These are phyloP conservation scores for Vombatus ursinus DNA, from an alignment of 2,113 vertebrate species.

Conservation along the genomic window DNA sequence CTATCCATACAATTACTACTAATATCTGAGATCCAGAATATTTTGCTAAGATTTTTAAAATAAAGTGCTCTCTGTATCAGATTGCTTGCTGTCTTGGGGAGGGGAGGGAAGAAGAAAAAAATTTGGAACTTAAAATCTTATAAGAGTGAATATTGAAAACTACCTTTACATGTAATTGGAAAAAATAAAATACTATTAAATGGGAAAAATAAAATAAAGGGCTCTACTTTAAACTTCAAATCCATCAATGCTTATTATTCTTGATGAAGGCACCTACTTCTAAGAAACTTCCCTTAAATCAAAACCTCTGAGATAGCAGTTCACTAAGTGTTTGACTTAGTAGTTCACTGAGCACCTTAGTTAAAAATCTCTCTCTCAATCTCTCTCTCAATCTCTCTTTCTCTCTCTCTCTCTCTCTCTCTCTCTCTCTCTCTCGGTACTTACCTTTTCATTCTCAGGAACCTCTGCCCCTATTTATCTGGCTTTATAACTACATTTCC, in stretches of 20 bases:
- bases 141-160: too few species aligned
- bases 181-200: too few species aligned
- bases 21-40: background rate
- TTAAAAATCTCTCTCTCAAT: slow-evolving; percentile 25
- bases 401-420: too few species aligned
- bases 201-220: background rate
- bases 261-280: background rate
- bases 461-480: background rate
- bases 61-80: background rate
- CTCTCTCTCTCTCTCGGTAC: background rate
- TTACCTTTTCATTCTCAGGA: background rate
- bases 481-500: background rate
- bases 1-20: background rate
- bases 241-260: background rate
- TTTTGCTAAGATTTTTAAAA: slow-evolving; percentile 10
- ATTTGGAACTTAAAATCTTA: too few species aligned
- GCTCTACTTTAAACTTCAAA: slow-evolving; percentile 25
- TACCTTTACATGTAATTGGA: too few species aligned
- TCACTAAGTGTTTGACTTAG: background rate
- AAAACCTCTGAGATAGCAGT: slow-evolving; percentile 9
- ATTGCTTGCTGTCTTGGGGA: too few species aligned
- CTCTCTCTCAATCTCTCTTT: background rate
- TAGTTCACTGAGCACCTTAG: background rate
- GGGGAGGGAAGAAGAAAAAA: too few species aligned
- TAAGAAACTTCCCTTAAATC: background rate